Conservation (phyloP, 2,113 vertebrate species). For the Hemibagrus wyckioides region DNA sequence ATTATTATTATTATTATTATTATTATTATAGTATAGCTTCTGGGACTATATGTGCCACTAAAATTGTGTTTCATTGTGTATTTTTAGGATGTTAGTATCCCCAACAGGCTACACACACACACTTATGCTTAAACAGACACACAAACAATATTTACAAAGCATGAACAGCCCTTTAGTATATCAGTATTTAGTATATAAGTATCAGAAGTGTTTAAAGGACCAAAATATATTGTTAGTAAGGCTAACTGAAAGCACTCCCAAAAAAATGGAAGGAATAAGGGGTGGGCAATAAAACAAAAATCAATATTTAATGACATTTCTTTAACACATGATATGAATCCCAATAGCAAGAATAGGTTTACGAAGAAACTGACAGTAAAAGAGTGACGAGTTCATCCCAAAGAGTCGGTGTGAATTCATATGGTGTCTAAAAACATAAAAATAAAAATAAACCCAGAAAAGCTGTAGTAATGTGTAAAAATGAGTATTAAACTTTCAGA, state of each 20-base stretch:
- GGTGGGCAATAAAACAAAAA: neutral
- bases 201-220: constrained; percentile 42
- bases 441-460: neutral
- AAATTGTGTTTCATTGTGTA: neutral
- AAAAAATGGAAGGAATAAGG: neutral
- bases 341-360: neutral
- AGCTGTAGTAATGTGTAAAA: neutral
- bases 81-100: neutral
- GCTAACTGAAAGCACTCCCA: neutral
- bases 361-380: neutral
- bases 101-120: neutral
- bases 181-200: neutral
- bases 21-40: neutral
- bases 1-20: neutral
- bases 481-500: neutral
- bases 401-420: neutral
- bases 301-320: neutral
- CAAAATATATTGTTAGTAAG: constrained; percentile 32
- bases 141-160: constrained; percentile 6
- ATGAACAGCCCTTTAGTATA: neutral
- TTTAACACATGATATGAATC: neutral
- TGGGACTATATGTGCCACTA: neutral
- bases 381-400: neutral
- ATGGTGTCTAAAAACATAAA: neutral
- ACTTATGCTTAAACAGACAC: neutral